Conservation (phyloP, 2,113 vertebrate species). For the Tupaia chinensis region DNA sequence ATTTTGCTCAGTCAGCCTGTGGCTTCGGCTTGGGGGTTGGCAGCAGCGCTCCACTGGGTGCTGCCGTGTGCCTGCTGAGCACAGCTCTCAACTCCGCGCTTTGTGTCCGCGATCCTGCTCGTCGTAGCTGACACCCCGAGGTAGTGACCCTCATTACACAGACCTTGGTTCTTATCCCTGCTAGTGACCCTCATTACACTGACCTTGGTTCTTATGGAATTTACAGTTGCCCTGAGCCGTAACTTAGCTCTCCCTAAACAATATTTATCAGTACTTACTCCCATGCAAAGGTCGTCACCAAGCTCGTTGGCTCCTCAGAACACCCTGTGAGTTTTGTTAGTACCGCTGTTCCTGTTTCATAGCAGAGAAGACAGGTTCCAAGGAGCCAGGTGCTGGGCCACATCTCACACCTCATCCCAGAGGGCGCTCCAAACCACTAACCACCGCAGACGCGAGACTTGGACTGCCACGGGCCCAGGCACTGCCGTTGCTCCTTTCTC, state of each 20-base stretch:
- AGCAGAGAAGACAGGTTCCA: not conserved
- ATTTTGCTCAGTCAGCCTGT: not conserved
- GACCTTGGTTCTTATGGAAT: not conserved
- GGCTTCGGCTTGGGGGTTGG: not conserved
- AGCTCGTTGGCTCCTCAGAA: not conserved
- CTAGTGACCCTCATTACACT: not conserved
- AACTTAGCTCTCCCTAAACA: not conserved
- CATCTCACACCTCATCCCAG: not conserved
- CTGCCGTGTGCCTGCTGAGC: accelerated
- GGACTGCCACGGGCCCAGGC: accelerated
- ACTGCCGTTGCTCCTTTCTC: accelerated
- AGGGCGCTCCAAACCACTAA: not conserved
- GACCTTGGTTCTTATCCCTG: not conserved
- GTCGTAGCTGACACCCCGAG: not conserved
- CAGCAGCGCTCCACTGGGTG: accelerated
- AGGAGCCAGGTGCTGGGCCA: accelerated
- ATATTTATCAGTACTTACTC: accelerated
- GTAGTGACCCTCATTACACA: not conserved
- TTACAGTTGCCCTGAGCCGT: not conserved
- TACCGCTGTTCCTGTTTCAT: not conserved
- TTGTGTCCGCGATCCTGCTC: accelerated
- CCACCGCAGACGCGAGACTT: accelerated
- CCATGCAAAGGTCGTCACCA: not conserved
- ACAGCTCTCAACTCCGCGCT: accelerated
- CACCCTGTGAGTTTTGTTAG: accelerated